phyloP scores from a whole-genome alignment of 2,797 vertebrate genomes.

The Pogonophryne albipinna region DNA sequence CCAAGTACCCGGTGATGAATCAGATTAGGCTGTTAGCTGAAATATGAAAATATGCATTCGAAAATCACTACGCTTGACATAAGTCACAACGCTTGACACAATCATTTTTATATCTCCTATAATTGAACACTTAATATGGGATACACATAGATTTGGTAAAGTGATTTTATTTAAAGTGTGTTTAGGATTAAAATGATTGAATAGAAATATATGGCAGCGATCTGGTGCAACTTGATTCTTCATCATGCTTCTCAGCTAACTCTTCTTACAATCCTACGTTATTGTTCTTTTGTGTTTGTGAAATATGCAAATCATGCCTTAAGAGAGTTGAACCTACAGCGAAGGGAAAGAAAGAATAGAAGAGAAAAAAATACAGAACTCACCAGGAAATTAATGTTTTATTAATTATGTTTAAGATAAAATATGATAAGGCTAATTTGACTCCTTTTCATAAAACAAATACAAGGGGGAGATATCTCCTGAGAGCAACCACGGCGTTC shows the following conservation, averaged over 20 bases:
- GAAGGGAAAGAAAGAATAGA: slow-evolving; percentile 44
- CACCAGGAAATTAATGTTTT: slow-evolving; percentile 80
- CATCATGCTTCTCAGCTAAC: slow-evolving; percentile 20
- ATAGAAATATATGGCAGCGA: background rate
- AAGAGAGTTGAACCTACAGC: slow-evolving; percentile 72
- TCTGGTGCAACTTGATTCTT: slow-evolving; percentile 27
- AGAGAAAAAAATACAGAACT: slow-evolving; percentile 49
- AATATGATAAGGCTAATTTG: slow-evolving; percentile 78
- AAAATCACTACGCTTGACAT: background rate
- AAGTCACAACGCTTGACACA: background rate
- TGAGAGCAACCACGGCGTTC: slow-evolving; percentile 66
- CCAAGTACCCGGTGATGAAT: slow-evolving; percentile 26
- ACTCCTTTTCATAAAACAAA: slow-evolving; percentile 80
- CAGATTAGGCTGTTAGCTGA: slow-evolving; percentile 31
- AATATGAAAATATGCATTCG: slow-evolving; percentile 17
- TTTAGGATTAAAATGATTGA: no score
- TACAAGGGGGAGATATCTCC: slow-evolving; percentile 68
- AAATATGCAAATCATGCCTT: slow-evolving; percentile 73
- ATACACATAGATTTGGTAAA: background rate
- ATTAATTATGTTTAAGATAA: slow-evolving; percentile 84
- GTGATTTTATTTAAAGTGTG: background rate
- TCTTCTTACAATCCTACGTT: slow-evolving; percentile 40
- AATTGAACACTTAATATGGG: background rate
- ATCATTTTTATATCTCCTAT: background rate
- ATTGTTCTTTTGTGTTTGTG: slow-evolving; percentile 67